Evolutionary conservation across 2,888 invertebrate species (phyloP).

Genomic region (Hetaerina titia): DNA sequence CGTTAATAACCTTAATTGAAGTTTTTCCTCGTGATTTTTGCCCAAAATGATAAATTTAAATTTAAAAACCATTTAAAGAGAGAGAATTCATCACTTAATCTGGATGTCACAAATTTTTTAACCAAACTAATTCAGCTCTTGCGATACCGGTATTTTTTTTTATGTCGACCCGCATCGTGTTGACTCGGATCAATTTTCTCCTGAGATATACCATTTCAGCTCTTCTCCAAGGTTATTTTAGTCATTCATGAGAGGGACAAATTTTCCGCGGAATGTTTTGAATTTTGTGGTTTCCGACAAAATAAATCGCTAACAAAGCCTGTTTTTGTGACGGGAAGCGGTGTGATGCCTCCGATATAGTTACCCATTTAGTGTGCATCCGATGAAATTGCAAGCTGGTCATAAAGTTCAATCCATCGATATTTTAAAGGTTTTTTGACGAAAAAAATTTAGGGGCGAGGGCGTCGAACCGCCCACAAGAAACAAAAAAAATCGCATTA

Average conservation of each 20-base stretch:
- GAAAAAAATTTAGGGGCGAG: neutral
- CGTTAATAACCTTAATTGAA: too few relatives aligned
- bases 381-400: neutral
- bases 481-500: neutral
- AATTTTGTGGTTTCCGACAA: neutral
- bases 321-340: neutral
- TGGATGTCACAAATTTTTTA: neutral
- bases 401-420: neutral
- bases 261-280: neutral
- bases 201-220: neutral
- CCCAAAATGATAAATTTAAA: neutral
- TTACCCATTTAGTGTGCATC: neutral
- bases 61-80: neutral
- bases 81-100: neutral
- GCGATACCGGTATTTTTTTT: neutral
- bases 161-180: neutral
- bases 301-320: neutral
- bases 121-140: neutral
- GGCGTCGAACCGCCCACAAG: neutral
- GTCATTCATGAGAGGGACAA: too few relatives aligned
- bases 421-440: neutral
- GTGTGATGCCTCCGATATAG: neutral
- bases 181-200: neutral
- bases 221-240: neutral
- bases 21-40: neutral